Conservation (phyloP, 2,888 invertebrate genomes). For the Conomelus anceps region DNA sequence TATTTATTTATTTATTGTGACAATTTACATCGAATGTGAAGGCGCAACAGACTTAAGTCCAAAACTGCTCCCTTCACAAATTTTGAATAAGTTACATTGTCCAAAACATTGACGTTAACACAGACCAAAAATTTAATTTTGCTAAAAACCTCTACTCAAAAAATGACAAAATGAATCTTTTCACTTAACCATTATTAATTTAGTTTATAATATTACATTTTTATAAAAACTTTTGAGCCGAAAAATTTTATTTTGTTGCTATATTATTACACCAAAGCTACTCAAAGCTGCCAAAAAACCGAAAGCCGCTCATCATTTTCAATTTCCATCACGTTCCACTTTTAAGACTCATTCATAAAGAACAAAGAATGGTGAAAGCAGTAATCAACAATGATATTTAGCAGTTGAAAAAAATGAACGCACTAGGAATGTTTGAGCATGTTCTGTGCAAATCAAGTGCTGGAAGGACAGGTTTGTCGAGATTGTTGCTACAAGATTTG, state of each 20-base stretch:
- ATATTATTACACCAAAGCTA: background rate
- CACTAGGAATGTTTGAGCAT: background rate
- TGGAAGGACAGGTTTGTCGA: background rate
- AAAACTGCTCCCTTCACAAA: too few species aligned
- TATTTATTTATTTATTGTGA: too few species aligned
- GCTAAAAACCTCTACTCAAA: too few species aligned
- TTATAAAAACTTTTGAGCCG: too few species aligned
- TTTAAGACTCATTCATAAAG: background rate
- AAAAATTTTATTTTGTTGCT: background rate
- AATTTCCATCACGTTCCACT: background rate
- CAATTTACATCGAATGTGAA: too few species aligned
- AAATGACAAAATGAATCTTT: too few species aligned
- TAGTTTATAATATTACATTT: too few species aligned
- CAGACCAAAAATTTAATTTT: too few species aligned
- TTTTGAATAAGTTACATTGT: too few species aligned
- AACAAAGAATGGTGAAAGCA: background rate
- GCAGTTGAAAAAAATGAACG: background rate
- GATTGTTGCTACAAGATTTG: background rate
- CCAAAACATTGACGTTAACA: too few species aligned
- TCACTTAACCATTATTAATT: too few species aligned
- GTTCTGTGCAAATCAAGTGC: background rate
- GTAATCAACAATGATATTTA: background rate
- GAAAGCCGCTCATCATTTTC: background rate
- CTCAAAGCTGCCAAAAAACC: background rate
- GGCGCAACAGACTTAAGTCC: too few species aligned